Percentiles rank a stretch among this genome's conserved stretches.
Evolutionary conservation across 2,888 invertebrate genomes (phyloP).

Genomic region (Deroplatys truncata): DNA sequence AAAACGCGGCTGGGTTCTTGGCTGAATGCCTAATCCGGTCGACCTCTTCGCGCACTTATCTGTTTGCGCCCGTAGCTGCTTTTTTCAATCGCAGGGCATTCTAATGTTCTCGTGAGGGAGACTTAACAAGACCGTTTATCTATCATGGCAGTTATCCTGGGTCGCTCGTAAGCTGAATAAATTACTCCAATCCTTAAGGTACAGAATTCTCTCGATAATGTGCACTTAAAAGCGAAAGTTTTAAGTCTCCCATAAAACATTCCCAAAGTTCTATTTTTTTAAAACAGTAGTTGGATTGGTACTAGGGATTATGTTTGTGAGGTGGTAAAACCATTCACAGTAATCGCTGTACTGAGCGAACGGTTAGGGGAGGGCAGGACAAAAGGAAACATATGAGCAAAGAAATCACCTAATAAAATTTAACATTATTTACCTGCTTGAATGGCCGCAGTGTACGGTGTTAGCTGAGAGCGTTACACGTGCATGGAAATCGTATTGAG

Average conservation of each 20-base stretch:
- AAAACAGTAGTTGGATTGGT: no score
- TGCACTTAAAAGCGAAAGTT: background rate
- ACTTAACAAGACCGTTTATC: background rate
- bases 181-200: background rate
- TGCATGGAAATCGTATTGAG: no score
- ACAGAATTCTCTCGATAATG: background rate
- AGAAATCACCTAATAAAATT: no score
- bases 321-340: no score
- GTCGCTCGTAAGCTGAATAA: background rate
- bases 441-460: no score
- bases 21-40: background rate
- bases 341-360: no score
- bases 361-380: no score
- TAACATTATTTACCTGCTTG: no score
- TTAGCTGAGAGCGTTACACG: no score
- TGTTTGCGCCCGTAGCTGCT: background rate
- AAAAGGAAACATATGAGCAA: no score
- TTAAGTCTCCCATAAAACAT: background rate
- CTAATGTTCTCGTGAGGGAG: background rate
- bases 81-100: background rate
- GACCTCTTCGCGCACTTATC: background rate
- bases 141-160: background rate
- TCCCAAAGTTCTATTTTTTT: background rate
- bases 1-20: background rate
- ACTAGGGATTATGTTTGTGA: no score